Conservation (phyloP, 2,888 invertebrate genomes). For the Drosophila pullipes region DNA sequence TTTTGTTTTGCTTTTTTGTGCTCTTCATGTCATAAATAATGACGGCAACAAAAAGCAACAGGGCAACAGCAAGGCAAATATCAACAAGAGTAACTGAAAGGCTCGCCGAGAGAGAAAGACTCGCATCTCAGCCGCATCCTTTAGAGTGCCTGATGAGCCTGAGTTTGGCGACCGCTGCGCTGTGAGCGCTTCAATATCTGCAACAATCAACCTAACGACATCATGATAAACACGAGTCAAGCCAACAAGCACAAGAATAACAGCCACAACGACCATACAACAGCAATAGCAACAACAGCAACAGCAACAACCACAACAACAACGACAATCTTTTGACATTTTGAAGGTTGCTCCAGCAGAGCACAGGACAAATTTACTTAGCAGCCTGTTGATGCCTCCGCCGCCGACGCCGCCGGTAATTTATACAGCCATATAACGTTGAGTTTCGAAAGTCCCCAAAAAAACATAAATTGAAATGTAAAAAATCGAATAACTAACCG, state of each 20-base stretch:
- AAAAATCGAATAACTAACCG: conserved; percentile 23
- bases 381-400: conserved; percentile 43
- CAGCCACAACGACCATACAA: conserved; percentile 10
- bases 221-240: conserved; percentile 62
- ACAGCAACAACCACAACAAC: neutral
- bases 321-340: conserved; percentile 65
- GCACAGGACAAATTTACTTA: conserved; percentile 39
- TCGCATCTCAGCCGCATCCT: conserved; percentile 17
- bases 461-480: conserved; percentile 55
- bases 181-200: conserved; percentile 38
- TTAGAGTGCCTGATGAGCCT: conserved; percentile 34
- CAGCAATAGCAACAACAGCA: conserved; percentile 14
- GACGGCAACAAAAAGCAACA: neutral
- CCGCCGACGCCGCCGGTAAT: conserved; percentile 47
- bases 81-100: conserved; percentile 65
- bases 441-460: conserved; percentile 7
- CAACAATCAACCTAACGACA: conserved; percentile 68
- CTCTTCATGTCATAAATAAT: conserved; percentile 59
- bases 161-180: conserved; percentile 27
- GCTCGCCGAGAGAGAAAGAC: conserved; percentile 7
- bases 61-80: conserved; percentile 57
- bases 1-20: conserved; percentile 26
- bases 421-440: conserved; percentile 48
- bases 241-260: conserved; percentile 21
- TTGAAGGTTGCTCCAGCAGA: conserved; percentile 54